Percentiles rank a stretch among this genome's conserved stretches.
Conservation (phyloP, 2,797 vertebrate species). For the Scolopax bukidnonensis region DNA sequence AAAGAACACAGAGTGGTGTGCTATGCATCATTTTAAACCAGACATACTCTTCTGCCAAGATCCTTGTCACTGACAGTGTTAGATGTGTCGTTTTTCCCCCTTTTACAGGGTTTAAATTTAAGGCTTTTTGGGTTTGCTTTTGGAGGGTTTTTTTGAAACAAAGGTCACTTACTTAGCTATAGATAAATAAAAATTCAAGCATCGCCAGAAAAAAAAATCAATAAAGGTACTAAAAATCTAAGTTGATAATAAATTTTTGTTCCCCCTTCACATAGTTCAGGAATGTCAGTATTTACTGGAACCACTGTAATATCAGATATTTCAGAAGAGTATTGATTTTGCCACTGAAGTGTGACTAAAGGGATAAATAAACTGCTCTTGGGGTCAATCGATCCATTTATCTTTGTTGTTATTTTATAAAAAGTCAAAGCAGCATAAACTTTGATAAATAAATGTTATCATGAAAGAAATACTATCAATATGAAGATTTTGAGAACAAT, state of each 20-base stretch:
- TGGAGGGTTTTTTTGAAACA: slow-evolving; percentile 50
- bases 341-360: slow-evolving; percentile 86
- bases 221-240: slow-evolving; percentile 82
- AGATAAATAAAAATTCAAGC: slow-evolving; percentile 85
- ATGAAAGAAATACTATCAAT: slow-evolving; percentile 74
- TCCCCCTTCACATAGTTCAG: slow-evolving; percentile 77
- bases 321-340: slow-evolving; percentile 85
- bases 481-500: slow-evolving; percentile 54
- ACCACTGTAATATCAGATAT: slow-evolving; percentile 80
- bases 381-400: slow-evolving; percentile 85
- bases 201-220: slow-evolving; percentile 76
- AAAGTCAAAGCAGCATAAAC: slow-evolving; percentile 81
- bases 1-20: not conserved
- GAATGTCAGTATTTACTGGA: slow-evolving; percentile 84
- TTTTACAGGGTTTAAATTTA: slow-evolving; percentile 39
- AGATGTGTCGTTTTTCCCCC: not conserved
- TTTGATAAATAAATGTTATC: slow-evolving; percentile 82
- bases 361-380: slow-evolving; percentile 85
- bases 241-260: slow-evolving; percentile 84
- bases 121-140: not conserved
- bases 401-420: slow-evolving; percentile 83
- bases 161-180: slow-evolving; percentile 78
- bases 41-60: slow-evolving; percentile 9
- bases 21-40: slow-evolving; percentile 45
- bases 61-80: not conserved